A percentile compares a stretch with the other conserved stretches of the same genome.
Conservation (phyloP, 2,797 vertebrate species). For the Artibeus lituratus region DNA sequence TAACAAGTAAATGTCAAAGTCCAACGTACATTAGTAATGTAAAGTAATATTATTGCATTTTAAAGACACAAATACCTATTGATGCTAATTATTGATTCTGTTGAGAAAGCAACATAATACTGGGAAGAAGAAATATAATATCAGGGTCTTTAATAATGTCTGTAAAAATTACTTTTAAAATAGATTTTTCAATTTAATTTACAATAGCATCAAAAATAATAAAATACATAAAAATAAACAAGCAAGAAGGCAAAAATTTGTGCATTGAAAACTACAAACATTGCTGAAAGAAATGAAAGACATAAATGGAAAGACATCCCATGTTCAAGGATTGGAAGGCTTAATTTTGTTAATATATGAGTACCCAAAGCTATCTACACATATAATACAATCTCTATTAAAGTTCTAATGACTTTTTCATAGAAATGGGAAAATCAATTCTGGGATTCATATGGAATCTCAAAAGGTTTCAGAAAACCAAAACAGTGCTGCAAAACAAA, state of each 20-base stretch:
- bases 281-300: background rate
- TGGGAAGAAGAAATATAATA: background rate
- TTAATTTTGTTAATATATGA: background rate
- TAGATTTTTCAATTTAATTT: background rate
- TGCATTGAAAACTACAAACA: background rate
- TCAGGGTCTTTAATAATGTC: background rate
- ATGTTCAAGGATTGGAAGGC: background rate
- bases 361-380: background rate
- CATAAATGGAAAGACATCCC: background rate
- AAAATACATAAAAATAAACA: background rate
- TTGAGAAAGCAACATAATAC: background rate
- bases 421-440: background rate
- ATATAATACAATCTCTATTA: background rate
- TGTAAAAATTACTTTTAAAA: background rate
- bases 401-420: background rate
- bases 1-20: background rate
- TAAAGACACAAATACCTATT: background rate
- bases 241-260: background rate
- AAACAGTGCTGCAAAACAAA: background rate
- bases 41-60: background rate
- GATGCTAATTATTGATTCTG: background rate
- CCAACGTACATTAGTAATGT: background rate
- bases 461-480: background rate
- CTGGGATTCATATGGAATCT: background rate
- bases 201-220: background rate